phyloP scores from a whole-genome alignment of 2,888 invertebrate genomes.

The Argynnis bischoffii region DNA sequence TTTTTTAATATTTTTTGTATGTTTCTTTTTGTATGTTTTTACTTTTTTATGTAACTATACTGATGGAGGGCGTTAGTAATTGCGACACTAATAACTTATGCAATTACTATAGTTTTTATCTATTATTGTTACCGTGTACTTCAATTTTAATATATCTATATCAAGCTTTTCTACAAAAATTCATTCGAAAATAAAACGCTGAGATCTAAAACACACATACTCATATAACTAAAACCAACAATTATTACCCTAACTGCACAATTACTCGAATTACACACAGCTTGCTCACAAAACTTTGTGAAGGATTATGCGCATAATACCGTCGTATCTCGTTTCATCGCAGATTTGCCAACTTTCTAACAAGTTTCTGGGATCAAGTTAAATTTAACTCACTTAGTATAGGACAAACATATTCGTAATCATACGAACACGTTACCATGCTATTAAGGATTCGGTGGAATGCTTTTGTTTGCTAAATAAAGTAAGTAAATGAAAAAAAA shows the following conservation, averaged over 20 bases:
- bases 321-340: conserved; percentile 30
- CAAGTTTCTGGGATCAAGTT: conserved; percentile 33
- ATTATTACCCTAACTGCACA: conserved; percentile 23
- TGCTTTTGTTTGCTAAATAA: background rate
- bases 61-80: too few relatives aligned
- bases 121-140: too few relatives aligned
- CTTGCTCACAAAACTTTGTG: conserved; percentile 25
- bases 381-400: conserved; percentile 27
- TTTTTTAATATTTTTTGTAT: too few relatives aligned
- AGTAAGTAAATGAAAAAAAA: too few relatives aligned
- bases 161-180: too few relatives aligned
- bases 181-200: background rate
- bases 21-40: too few relatives aligned
- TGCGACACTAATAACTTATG: too few relatives aligned
- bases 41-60: too few relatives aligned
- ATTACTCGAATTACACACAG: conserved; percentile 26
- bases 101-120: too few relatives aligned
- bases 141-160: too few relatives aligned
- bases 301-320: conserved; percentile 33
- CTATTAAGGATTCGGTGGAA: background rate
- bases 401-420: conserved; percentile 18
- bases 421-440: background rate
- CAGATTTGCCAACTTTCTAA: conserved; percentile 32
- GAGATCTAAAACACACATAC: background rate
- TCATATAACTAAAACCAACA: conserved; percentile 5